A percentile compares a stretch with the other conserved stretches of the same genome.
These are phyloP conservation scores for Brienomyrus brachyistius DNA, from an alignment of 2,113 vertebrate species.

Conservation along the genomic window DNA sequence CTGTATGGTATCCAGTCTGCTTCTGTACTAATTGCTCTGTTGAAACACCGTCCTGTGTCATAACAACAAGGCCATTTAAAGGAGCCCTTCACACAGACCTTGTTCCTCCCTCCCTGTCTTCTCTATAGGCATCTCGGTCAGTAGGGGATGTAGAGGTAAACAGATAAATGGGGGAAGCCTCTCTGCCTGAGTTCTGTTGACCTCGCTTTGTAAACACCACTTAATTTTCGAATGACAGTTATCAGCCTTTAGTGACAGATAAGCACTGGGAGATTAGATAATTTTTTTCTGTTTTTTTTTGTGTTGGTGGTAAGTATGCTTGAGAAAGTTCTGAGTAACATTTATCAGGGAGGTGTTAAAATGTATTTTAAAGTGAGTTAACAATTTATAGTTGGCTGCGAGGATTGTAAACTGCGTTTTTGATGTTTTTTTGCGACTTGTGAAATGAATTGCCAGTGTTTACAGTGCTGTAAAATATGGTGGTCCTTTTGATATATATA, in stretches of 20 bases:
- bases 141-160: conserved; percentile 33
- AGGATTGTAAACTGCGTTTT: neutral
- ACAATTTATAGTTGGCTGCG: neutral
- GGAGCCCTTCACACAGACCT: conserved; percentile 34
- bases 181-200: conserved; percentile 26
- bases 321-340: neutral
- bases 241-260: conserved; percentile 36
- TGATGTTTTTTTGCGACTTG: neutral
- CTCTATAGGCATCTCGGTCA: conserved; percentile 2
- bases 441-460: neutral
- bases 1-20: conserved; percentile 13
- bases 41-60: neutral
- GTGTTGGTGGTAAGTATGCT: neutral
- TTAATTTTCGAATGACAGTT: conserved; percentile 34
- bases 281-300: neutral
- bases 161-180: neutral
- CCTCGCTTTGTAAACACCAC: conserved; percentile 34
- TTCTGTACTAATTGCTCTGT: conserved; percentile 21
- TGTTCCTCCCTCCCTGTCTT: neutral
- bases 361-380: neutral
- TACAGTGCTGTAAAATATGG: neutral
- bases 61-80: conserved; percentile 21
- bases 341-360: neutral
- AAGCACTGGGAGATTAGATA: conserved; percentile 19
- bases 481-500: neutral